Base-by-base conservation (phyloP, 37 sponge, comb jelly and placozoan species). In the Aphrocallistes beatrix region DNA sequence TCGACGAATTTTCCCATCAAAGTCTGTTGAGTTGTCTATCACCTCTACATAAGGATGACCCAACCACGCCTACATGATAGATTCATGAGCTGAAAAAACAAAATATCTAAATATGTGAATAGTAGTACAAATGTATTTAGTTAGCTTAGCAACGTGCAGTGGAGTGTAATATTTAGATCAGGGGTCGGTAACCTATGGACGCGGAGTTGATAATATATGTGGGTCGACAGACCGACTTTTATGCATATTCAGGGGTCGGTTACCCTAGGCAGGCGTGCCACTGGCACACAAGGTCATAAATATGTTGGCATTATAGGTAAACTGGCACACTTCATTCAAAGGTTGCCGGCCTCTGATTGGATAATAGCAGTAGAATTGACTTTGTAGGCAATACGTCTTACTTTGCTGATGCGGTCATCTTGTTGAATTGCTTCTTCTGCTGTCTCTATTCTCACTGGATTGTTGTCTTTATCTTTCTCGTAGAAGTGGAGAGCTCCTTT, bases 11-110 rank as follows among this genome's bases (percentile, higher is more conserved):
- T 93, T 93, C 38, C 84, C 37, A 81, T 93, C 94, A 91, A 93
- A 93, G 36, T 86, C 88, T 82, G 91, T 88, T 0, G 88, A 84
- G 82, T 93, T 93, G 87, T 93, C 94, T 13, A 93, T 85, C 0
- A 91, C 81, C 32, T 93, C 94, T 83, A 51, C 86, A 87, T 89
- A 93, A 38, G 94, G 94, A 48, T 93, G 94, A 6, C 94, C 94
- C 50, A 93, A 85, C 94, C 94, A 93, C 0, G 94, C 91, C 94
- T 93, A 45, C 28, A 86, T 9, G 34, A 3, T 39, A 16, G 81
- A 9, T 23, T 38, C n/a, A n/a, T n/a, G 13, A 42, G 45, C 13
- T 42, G 13, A 16, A 42, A 42, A 42, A 42, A 42, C 45, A 42
- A 13, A 16, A 16, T 42, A 42, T 16, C 13, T 42, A 6, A 13